A percentile compares a stretch with the other conserved stretches of the same genome.
Conservation (phyloP, 2,113 vertebrate species). For the Brevimyrus niger region DNA sequence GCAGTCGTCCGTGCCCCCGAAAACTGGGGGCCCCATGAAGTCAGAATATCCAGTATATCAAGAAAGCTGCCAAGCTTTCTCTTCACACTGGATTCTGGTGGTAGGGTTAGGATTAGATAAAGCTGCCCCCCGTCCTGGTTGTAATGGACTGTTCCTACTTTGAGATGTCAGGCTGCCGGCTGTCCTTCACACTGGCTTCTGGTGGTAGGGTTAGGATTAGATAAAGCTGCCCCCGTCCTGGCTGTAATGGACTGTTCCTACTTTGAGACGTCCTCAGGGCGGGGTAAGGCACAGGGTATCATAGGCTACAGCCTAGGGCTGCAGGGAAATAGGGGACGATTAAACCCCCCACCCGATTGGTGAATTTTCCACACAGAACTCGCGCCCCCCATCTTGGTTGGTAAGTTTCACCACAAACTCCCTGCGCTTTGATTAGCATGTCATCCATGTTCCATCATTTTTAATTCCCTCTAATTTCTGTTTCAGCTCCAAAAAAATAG, state of each 20-base stretch:
- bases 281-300: too few species aligned
- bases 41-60: neutral
- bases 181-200: neutral
- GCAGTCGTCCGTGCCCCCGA: neutral
- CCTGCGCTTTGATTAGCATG: too few species aligned
- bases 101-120: neutral
- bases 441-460: too few species aligned
- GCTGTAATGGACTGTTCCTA: neutral
- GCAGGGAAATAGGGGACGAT: too few species aligned
- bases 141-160: neutral
- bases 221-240: neutral
- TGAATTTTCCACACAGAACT: too few species aligned
- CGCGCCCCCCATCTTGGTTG: too few species aligned
- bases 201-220: neutral
- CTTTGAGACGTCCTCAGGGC: neutral
- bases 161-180: neutral
- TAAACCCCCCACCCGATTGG: too few species aligned
- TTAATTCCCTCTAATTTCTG: neutral
- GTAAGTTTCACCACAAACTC: too few species aligned
- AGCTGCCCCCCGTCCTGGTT: neutral
- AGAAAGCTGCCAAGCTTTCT: neutral
- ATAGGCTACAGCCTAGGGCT: too few species aligned
- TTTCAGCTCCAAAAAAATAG: neutral
- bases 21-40: neutral
- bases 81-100: neutral